These are phyloP conservation scores for Coecobrya sp. DNA, from an alignment of 2,888 invertebrate species.

Conservation along the genomic window DNA sequence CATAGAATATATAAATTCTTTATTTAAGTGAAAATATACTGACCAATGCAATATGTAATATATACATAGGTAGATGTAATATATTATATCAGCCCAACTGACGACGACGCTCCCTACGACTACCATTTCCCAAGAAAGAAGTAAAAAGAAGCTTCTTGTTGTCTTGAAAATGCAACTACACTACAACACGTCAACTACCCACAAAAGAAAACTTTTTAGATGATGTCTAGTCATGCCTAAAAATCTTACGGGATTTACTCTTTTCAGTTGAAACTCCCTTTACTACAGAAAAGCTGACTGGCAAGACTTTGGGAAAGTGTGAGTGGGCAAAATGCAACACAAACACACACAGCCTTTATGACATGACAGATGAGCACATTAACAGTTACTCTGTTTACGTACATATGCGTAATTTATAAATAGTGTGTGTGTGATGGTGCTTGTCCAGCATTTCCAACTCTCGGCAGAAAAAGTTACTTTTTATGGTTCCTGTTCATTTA, in stretches of 20 bases:
- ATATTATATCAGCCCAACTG: background rate
- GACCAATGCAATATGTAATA: too few relatives aligned
- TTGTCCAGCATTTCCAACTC: background rate
- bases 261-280: background rate
- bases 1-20: too few relatives aligned
- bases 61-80: too few relatives aligned
- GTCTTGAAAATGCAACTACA: conserved; percentile 10
- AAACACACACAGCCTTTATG: conserved; percentile 12
- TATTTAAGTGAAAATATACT: background rate
- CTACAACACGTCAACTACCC: conserved; percentile 32
- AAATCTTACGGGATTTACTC: conserved; percentile 26
- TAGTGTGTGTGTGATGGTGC: background rate
- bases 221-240: conserved; percentile 26
- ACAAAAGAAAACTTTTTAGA: conserved; percentile 42
- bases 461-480: background rate
- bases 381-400: background rate
- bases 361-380: conserved; percentile 42
- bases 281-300: background rate
- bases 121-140: conserved; percentile 20
- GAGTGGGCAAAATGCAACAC: conserved; percentile 4
- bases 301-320: background rate
- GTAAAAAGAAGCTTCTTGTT: background rate
- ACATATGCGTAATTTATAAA: conserved; percentile 52
- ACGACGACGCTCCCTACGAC: background rate
- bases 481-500: conserved; percentile 7